Percentiles rank a stretch among this genome's conserved stretches.
These are phyloP conservation scores for Zoanthus sansibaricus DNA, from an alignment of 92 coral and sea anemone genomes.

Conservation along the genomic window DNA sequence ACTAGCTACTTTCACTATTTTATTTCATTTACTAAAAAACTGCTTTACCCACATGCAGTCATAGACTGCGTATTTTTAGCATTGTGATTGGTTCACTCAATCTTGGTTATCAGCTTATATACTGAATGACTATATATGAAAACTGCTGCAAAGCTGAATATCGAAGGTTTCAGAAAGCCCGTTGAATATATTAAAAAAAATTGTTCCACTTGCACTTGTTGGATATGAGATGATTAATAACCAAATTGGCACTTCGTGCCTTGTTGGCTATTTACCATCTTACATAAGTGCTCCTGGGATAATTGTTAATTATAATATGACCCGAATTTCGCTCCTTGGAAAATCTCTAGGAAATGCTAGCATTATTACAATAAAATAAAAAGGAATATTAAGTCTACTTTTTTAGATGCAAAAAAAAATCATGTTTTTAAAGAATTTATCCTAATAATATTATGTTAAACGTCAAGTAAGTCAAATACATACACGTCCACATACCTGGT, in stretches of 20 bases:
- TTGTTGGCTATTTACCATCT: neutral
- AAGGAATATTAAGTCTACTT: neutral
- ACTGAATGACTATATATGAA: neutral
- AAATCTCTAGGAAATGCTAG: neutral
- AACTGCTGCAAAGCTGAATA: neutral
- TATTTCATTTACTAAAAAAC: too few relatives aligned
- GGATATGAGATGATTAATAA: neutral
- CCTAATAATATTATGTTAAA: slow-evolving; percentile 14
- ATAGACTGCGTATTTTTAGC: neutral
- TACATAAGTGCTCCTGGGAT: neutral
- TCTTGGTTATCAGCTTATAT: neutral
- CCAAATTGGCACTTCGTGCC: neutral
- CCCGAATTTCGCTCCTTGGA: slow-evolving; percentile 1
- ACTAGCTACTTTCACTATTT: too few relatives aligned
- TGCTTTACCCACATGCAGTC: too few relatives aligned
- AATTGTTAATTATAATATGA: slow-evolving; percentile 5
- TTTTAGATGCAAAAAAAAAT: slow-evolving; percentile 3
- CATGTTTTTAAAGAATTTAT: slow-evolving; percentile 10
- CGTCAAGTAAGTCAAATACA: slow-evolving; percentile 2
- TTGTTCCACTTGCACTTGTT: neutral
- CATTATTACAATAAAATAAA: neutral
- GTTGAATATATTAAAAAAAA: neutral
- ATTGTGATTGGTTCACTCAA: neutral
- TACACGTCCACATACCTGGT: slow-evolving; percentile 35
- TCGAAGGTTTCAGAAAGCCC: neutral